Base-by-base conservation (phyloP, 2,797 vertebrate genomes). In the Channa striata region DNA sequence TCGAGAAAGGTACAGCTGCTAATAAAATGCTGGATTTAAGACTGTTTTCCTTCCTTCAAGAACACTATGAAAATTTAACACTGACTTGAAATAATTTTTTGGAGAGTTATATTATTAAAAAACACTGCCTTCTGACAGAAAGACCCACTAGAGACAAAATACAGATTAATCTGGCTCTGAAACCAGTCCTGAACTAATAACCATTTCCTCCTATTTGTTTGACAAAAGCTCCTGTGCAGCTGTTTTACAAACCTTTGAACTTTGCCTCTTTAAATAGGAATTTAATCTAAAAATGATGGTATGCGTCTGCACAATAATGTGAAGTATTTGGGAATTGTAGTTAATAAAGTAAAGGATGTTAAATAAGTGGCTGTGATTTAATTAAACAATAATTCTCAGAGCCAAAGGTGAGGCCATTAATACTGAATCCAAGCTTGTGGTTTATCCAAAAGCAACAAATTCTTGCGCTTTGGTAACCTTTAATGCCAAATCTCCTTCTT, bases 391-490 rank as follows among this genome's bases (percentile, higher is more conserved):
- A 33, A 54, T 36, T 62, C 44, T 71, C 17, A 68, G 48, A 73
- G 60, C 44, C 67, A 50, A 47, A 47, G 20, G 30, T 1, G 17
- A 50, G 17, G 30, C 47, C 14, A 19, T 30, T 73, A 75, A 83
- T 62, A 81, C 72, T 63, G 59, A 23, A 68, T 78, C 49, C 37
- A 17, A 40, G 14, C 5, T 33, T 8, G 20, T 11, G 8, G 48
- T 33, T 44, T 9, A 69, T 54, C 36, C 57, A 77, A 59, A 30
- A 68, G 47, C 40, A 12, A 21, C 1, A 1, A 60, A 36, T 13
- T 72, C 20, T 56, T 33, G 6, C 19, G 9, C 71, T 84, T 77
- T 81, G 75, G 69, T 63, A 57, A 14, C 21, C 44, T 49, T 23
- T 6, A 12, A 59, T 33, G 37, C 34, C 37, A 4, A 12, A 59